These are phyloP conservation scores for Caenorhabditis afra DNA, from an alignment of 2,888 invertebrate species.

Conservation along the genomic window DNA sequence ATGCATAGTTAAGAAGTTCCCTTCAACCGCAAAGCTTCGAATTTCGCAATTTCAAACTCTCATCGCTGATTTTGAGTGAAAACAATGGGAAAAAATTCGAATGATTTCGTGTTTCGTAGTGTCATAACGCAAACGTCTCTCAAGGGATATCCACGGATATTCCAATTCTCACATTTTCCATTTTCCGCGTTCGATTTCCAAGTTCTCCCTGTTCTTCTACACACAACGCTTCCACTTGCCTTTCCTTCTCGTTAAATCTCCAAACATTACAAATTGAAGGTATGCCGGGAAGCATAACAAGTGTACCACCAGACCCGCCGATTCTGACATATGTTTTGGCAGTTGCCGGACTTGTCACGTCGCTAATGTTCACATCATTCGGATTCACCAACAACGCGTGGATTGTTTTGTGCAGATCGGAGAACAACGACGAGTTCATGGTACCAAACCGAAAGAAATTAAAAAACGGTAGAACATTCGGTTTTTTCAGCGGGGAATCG, in stretches of 20 bases:
- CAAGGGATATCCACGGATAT: conserved; percentile 1
- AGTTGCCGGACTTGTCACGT: conserved; percentile 28
- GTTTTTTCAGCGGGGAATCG: conserved; percentile 55
- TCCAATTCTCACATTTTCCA: conserved; percentile 15
- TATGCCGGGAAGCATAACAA: conserved; percentile 42
- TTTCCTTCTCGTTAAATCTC: conserved; percentile 11
- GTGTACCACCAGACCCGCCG: conserved; percentile 21
- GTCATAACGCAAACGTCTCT: conserved; percentile 31
- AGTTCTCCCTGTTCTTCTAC: background rate
- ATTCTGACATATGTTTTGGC: conserved; percentile 27
- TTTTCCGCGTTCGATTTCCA: conserved; percentile 4
- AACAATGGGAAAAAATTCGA: background rate
- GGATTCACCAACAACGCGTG: conserved; percentile 52
- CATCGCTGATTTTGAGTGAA: background rate
- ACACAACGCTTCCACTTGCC: background rate
- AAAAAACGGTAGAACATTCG: too few species aligned
- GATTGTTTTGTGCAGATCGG: conserved; percentile 27
- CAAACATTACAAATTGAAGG: conserved; percentile 1
- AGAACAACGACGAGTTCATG: conserved; percentile 35
- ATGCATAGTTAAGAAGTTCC: conserved; percentile 28
- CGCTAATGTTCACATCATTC: conserved; percentile 33
- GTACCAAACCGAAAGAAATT: conserved; percentile 4
- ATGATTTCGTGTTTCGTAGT: conserved; percentile 17
- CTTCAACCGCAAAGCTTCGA: background rate
- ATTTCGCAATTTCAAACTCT: background rate